phyloP scores from a whole-genome alignment of 1,140 invertebrate species.

The Caenorhabditis briggsae region DNA sequence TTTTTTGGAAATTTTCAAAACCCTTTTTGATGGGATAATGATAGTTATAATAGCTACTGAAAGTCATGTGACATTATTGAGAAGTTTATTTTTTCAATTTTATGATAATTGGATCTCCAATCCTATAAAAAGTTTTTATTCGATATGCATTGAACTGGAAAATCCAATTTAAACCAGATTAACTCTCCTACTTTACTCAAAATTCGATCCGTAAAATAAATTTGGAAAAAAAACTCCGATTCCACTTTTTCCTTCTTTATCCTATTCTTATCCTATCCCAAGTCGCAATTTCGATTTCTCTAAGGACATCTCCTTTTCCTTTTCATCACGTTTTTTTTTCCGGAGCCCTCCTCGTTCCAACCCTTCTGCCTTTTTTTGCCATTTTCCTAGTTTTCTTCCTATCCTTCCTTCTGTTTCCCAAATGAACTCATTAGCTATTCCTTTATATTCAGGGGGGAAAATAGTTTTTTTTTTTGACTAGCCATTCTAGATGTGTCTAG shows the following conservation, averaged over 20 bases:
- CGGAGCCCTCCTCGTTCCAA: background rate
- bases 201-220: no score
- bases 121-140: no score
- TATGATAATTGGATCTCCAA: background rate
- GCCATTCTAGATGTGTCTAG: no score
- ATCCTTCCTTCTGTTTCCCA: background rate
- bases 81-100: background rate
- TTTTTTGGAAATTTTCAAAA: background rate
- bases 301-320: conserved; percentile 18
- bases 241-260: background rate
- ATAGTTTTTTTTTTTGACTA: background rate
- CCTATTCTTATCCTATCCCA: background rate
- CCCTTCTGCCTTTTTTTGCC: background rate
- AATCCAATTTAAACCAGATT: no score
- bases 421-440: conserved; percentile 25
- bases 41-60: no score
- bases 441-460: conserved; percentile 2
- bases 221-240: conserved; percentile 5
- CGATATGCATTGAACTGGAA: background rate
- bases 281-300: conserved; percentile 15
- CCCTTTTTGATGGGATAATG: background rate
- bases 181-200: no score
- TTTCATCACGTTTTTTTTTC: background rate
- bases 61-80: no score
- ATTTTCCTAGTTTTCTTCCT: conserved; percentile 9